Percentiles rank a stretch among this genome's conserved stretches.
phyloP scores from a whole-genome alignment of 2,797 vertebrate species.

The Sus cebifrons region DNA sequence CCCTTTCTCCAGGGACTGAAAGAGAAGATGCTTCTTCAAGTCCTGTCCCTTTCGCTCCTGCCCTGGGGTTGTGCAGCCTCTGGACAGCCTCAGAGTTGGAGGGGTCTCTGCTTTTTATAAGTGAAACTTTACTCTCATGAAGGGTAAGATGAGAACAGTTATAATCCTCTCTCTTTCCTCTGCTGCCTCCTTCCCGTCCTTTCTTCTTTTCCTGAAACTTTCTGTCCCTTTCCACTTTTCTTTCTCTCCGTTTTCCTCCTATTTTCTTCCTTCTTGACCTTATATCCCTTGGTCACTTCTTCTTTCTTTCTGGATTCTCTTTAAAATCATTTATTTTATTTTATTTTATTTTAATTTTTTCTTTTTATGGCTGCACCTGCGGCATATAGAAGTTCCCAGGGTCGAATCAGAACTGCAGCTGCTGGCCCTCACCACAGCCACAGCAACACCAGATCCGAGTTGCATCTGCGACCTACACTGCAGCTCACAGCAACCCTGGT shows the following conservation, averaged over 20 bases:
- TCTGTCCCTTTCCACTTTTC: neutral
- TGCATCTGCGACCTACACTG: too few species aligned
- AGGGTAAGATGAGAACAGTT: neutral
- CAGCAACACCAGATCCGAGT: too few species aligned
- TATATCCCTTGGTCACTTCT: neutral
- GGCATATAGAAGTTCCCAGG: too few species aligned
- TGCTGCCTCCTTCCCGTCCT: neutral
- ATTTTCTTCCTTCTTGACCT: conserved; percentile 47
- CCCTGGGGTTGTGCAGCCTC: neutral
- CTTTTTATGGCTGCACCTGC: too few species aligned
- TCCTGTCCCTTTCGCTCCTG: neutral
- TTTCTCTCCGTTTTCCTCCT: conserved; percentile 43
- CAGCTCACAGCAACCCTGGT: too few species aligned
- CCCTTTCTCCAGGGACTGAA: too few species aligned
- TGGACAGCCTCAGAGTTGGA: neutral
- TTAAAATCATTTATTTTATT: conserved; percentile 39
- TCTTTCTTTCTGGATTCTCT: conserved; percentile 22
- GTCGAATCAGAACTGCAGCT: too few species aligned
- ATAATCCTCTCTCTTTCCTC: neutral
- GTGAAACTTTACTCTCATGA: neutral
- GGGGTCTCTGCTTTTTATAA: neutral
- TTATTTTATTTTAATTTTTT: too few species aligned
- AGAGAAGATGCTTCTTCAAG: neutral
- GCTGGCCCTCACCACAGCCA: too few species aligned
- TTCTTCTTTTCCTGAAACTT: neutral